phyloP scores from a whole-genome alignment of 1,140 invertebrate species.

The Whitmania pigra region DNA sequence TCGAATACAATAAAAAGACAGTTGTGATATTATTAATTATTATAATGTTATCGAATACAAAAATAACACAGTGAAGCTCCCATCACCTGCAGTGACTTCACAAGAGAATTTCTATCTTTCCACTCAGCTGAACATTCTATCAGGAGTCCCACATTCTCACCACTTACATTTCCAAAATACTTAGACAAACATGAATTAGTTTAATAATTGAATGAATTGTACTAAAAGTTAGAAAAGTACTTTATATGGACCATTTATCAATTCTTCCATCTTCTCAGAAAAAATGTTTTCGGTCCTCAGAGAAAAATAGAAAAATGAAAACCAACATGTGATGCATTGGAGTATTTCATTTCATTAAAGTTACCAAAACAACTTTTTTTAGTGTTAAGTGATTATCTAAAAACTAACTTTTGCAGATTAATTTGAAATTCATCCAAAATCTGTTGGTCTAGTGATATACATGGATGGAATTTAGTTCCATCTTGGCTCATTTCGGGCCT shows the following conservation, averaged over 20 bases:
- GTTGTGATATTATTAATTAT: too few species aligned
- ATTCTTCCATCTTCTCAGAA: slow-evolving; percentile 41
- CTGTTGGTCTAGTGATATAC: not conserved
- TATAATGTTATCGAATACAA: too few species aligned
- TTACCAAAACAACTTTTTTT: not conserved
- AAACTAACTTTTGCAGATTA: slow-evolving; percentile 1
- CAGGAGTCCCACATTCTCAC: slow-evolving; percentile 34
- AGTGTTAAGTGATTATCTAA: not conserved
- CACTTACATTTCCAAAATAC: slow-evolving; percentile 41
- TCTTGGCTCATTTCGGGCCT: slow-evolving; percentile 34
- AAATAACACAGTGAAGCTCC: not conserved
- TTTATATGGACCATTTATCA: slow-evolving; percentile 39
- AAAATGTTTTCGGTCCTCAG: slow-evolving; percentile 38
- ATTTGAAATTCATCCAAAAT: not conserved
- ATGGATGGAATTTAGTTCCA: slow-evolving; percentile 36
- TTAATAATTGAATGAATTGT: not conserved
- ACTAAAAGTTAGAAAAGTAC: slow-evolving; percentile 26
- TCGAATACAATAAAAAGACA: too few species aligned
- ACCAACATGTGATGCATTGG: not conserved
- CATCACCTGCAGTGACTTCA: not conserved
- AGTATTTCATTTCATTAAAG: too few species aligned
- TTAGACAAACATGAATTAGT: slow-evolving; percentile 19
- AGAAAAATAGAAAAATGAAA: slow-evolving; percentile 23
- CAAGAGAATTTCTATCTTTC: not conserved
- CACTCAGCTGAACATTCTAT: slow-evolving; percentile 38